Conservation (phyloP, 2,113 vertebrate species). For the Eupsittula cactorum region DNA sequence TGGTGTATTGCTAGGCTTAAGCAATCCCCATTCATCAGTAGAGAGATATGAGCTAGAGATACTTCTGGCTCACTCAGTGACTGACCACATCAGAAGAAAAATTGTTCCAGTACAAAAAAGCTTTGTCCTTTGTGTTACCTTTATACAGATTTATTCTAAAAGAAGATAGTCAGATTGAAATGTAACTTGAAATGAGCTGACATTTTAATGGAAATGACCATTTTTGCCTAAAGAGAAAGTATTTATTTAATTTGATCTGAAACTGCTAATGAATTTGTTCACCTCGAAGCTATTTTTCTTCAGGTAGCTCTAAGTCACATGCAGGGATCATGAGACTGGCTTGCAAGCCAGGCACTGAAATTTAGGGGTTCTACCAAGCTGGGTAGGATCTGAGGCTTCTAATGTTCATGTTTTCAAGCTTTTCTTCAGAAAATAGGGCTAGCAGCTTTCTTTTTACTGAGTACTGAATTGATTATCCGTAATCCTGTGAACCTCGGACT, state of each 20-base stretch:
- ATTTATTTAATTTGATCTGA: slow-evolving; percentile 23
- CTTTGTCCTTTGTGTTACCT: neutral
- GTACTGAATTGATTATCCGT: neutral
- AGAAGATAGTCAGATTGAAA: neutral
- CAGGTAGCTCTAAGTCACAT: neutral
- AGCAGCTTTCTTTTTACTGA: neutral
- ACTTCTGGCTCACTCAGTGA: neutral
- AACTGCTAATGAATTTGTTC: neutral
- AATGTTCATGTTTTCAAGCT: neutral
- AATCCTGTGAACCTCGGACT: neutral
- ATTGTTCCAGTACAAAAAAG: neutral
- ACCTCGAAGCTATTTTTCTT: neutral
- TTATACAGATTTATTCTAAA: neutral
- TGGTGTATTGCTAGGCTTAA: neutral
- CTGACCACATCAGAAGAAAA: neutral
- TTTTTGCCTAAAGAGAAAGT: slow-evolving; percentile 8
- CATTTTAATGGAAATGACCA: neutral
- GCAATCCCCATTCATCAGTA: neutral
- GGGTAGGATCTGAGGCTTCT: neutral
- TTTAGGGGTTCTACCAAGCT: neutral
- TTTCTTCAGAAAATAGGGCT: neutral
- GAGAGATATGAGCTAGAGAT: neutral
- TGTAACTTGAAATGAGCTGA: neutral
- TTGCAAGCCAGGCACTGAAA: neutral
- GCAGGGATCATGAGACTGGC: neutral